Evolutionary conservation across 2,797 vertebrate genomes (phyloP).

Genomic region (Cyprinodon diabolis): DNA sequence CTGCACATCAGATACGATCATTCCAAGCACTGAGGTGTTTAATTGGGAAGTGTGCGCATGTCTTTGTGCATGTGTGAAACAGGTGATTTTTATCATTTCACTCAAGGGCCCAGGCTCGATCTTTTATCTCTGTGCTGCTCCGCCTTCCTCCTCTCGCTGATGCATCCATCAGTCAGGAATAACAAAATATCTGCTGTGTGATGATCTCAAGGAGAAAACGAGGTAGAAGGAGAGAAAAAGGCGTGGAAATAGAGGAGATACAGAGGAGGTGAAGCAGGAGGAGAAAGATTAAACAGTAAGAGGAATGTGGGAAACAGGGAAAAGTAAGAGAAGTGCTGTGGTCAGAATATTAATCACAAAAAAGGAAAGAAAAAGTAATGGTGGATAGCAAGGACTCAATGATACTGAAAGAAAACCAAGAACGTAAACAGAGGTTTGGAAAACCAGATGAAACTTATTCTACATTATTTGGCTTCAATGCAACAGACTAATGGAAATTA

Average conservation of each 20-base stretch:
- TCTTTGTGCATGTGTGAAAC: conserved; percentile 24
- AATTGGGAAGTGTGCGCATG: conserved; percentile 59
- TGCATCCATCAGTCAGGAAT: conserved; percentile 35
- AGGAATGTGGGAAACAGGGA: conserved; percentile 28
- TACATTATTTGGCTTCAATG: too few relatives aligned
- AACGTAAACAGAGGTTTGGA: background rate
- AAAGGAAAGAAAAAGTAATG: background rate
- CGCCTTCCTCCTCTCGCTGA: background rate
- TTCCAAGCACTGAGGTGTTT: conserved; percentile 56
- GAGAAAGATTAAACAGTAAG: background rate
- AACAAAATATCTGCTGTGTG: conserved; percentile 35
- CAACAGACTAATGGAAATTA: too few relatives aligned
- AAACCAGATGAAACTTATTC: background rate
- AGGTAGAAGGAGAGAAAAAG: conserved; percentile 3
- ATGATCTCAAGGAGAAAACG: conserved; percentile 37
- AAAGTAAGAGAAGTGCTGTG: background rate
- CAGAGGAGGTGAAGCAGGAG: background rate
- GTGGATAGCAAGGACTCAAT: background rate
- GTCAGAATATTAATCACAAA: background rate
- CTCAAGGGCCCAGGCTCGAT: conserved; percentile 50
- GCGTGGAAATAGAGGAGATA: background rate
- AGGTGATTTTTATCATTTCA: conserved; percentile 59
- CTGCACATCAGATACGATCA: conserved; percentile 71
- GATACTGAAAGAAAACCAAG: too few relatives aligned
- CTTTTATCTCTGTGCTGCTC: conserved; percentile 28